Percentiles rank a stretch among this genome's conserved stretches.
Conservation (phyloP, 2,113 vertebrate genomes). For the Megalops atlanticus region DNA sequence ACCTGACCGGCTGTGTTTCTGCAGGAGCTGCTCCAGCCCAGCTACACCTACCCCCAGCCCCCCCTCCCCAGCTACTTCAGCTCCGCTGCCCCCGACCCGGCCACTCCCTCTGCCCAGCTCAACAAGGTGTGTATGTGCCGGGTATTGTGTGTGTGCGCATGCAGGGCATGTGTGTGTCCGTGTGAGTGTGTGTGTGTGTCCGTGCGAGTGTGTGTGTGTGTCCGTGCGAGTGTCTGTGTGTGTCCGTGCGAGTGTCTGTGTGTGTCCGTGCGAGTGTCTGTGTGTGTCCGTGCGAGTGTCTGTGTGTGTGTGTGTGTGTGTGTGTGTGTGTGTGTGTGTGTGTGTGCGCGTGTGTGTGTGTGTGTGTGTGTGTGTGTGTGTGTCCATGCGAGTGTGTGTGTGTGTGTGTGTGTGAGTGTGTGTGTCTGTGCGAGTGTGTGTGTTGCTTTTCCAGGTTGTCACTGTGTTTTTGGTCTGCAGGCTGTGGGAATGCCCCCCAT, state of each 20-base stretch:
- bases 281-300: too few relatives aligned
- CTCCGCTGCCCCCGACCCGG: slow-evolving; percentile 70
- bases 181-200: neutral
- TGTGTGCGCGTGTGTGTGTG: too few relatives aligned
- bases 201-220: too few relatives aligned
- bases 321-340: too few relatives aligned
- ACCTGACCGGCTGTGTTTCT: neutral
- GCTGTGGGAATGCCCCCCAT: slow-evolving; percentile 79
- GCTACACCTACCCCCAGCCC: slow-evolving; percentile 73
- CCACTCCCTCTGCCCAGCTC: slow-evolving; percentile 74
- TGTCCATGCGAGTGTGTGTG: too few relatives aligned
- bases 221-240: too few relatives aligned
- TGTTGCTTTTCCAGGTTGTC: neutral
- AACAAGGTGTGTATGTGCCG: slow-evolving; percentile 76
- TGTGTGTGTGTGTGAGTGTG: neutral
- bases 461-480: slow-evolving; percentile 57
- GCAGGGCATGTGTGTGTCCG: neutral
- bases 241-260: too few relatives aligned
- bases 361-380: too few relatives aligned
- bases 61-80: slow-evolving; percentile 77
- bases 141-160: neutral
- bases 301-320: neutral
- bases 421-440: neutral
- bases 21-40: slow-evolving; percentile 51
- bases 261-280: too few relatives aligned